phyloP scores from a whole-genome alignment of 2,797 vertebrate species.

The Ctenosaura bakeri region DNA sequence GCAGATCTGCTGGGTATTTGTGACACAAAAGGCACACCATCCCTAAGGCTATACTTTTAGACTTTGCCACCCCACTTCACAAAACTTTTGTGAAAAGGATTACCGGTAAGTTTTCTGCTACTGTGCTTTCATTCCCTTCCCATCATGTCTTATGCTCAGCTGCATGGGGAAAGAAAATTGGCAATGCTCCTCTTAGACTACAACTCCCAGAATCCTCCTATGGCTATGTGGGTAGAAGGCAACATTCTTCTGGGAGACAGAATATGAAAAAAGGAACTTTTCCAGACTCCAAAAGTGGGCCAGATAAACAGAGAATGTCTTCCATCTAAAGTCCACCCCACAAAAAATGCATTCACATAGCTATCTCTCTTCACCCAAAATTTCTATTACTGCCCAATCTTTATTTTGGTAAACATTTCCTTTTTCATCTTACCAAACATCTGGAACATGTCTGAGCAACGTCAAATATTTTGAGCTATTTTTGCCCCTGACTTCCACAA shows the following conservation, averaged over 20 bases:
- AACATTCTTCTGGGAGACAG: too few species aligned
- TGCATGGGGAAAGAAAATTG: not conserved
- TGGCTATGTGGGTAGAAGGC: too few species aligned
- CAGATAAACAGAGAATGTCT: too few species aligned
- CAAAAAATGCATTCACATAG: not conserved
- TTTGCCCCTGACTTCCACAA: not conserved
- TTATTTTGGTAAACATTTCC: slow-evolving; percentile 16
- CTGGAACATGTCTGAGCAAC: not conserved
- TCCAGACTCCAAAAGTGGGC: too few species aligned
- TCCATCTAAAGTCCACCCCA: too few species aligned
- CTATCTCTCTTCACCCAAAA: not conserved
- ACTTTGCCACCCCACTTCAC: not conserved
- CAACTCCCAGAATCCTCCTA: too few species aligned
- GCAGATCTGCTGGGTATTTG: not conserved
- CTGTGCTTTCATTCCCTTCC: too few species aligned
- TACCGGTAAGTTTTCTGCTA: too few species aligned
- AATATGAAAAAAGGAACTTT: too few species aligned
- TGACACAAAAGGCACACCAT: not conserved
- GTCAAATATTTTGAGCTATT: not conserved
- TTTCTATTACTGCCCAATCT: not conserved
- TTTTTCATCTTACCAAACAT: slow-evolving; percentile 28
- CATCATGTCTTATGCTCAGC: not conserved
- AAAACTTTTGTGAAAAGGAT: not conserved
- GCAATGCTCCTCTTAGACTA: too few species aligned
- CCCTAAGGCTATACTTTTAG: too few species aligned